Base-by-base conservation (phyloP, 2,888 invertebrate species). In the Dryadula phaetusa region DNA sequence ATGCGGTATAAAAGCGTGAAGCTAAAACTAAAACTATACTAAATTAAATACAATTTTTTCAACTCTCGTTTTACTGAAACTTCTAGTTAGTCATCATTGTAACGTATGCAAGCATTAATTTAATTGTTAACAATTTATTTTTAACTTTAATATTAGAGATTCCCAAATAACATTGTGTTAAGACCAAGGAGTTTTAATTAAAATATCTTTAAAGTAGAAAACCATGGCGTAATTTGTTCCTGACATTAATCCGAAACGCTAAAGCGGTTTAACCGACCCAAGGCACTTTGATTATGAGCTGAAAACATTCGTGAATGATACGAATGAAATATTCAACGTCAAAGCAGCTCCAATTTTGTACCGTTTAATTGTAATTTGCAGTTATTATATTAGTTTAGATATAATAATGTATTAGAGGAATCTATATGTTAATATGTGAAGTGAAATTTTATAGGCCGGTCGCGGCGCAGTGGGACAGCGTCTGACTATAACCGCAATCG, bases 161-260 rank as follows among this genome's bases (percentile, higher is more conserved):
- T 20, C 14, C 6, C 20, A 22, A 56, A 37, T 56, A 56, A 22
- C 37, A 40, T 56, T 56, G 56, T 37, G 14, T 44, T 20, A 3
- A 53, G 52, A 49, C 49, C 16, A 44, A 46, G 56, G 22, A 58
- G 28, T 37, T 58, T 52, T 58, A 66, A 68, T 64, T 67, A 64
- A 53, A 46, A 53, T 62, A 64, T 67, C 62, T 64, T 63, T 65
- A 53, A 66, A 68, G 40, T 65, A 37, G 54, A 34, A 52, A 62
- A 56, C 54, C 46, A 64, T 67, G 44, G 22, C n/a, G 58, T 68
- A 70, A 72, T 69, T 70, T 69, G 69, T 46, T 71, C 58, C 67
- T 69, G 72, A 71, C 71, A 64, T 72, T 64, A 68, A 67, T 70
- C 64, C 62, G 46, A 67, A 74, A 72, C 53, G 63, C 52, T 56